These are phyloP conservation scores for Sebastes matsubarae DNA, from an alignment of 2,797 vertebrate species.

Conservation along the genomic window DNA sequence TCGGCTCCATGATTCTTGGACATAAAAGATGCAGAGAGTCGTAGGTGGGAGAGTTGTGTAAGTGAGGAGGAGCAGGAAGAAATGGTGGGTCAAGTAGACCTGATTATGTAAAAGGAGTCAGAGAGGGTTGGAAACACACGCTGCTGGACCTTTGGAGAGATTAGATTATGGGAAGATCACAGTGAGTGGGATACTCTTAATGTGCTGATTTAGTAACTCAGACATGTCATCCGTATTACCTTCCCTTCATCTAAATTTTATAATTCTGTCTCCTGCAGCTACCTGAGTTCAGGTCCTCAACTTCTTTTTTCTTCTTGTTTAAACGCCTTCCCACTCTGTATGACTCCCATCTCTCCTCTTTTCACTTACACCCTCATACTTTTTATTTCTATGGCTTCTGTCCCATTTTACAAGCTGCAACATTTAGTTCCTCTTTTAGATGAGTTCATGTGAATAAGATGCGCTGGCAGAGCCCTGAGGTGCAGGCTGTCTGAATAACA, in stretches of 20 bases:
- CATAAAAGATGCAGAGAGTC: conserved; percentile 69
- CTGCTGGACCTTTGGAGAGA: conserved; percentile 51
- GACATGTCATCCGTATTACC: not conserved
- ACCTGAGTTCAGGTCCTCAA: not conserved
- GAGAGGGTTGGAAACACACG: conserved; percentile 59
- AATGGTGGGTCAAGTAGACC: conserved; percentile 69
- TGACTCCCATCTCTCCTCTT: conserved; percentile 8
- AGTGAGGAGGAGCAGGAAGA: conserved; percentile 73
- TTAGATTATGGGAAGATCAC: conserved; percentile 46
- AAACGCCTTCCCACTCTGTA: conserved; percentile 4
- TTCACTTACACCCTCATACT: not conserved
- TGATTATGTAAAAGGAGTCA: conserved; percentile 76
- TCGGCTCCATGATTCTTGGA: conserved; percentile 59
- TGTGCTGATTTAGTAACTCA: conserved; percentile 34
- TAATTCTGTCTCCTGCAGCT: not conserved
- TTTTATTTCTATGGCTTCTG: not conserved
- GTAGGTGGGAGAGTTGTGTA: conserved; percentile 80
- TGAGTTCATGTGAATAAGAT: conserved; percentile 50
- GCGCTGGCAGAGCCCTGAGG: conserved; percentile 38
- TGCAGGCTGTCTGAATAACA: conserved; percentile 47
- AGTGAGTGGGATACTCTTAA: conserved; percentile 26
- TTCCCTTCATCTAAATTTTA: not conserved
- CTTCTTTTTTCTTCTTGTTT: conserved; percentile 3
- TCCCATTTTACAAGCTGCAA: conserved; percentile 22
- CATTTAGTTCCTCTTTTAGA: conserved; percentile 49